Conservation (phyloP, 2,888 invertebrate genomes). For the Drosophila mulleri region DNA sequence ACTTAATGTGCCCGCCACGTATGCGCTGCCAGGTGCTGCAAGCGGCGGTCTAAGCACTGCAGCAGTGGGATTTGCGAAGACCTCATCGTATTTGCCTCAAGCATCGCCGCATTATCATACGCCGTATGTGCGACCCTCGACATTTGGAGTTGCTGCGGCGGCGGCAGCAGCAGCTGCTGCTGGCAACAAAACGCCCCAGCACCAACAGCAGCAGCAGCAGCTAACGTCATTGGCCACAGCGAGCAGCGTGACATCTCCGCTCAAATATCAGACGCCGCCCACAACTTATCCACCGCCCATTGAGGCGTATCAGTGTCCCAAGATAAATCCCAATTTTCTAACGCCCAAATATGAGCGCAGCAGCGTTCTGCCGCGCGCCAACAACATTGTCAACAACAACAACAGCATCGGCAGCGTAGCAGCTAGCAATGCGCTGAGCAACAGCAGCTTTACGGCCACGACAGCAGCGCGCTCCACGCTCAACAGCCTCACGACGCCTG, state of each 20-base stretch:
- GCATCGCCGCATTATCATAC: slow-evolving; percentile 82
- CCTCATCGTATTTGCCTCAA: slow-evolving; percentile 80
- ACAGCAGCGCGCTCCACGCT: slow-evolving; percentile 6
- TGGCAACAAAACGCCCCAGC: slow-evolving; percentile 63
- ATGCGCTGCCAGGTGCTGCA: slow-evolving; percentile 70
- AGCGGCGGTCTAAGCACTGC: slow-evolving; percentile 17
- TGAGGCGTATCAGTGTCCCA: slow-evolving; percentile 85
- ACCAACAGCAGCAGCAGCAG: slow-evolving; percentile 55
- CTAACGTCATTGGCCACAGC: slow-evolving; percentile 54
- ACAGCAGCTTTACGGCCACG: slow-evolving; percentile 8
- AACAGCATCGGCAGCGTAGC: not conserved
- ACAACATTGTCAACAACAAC: slow-evolving; percentile 44
- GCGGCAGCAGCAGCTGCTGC: slow-evolving; percentile 18
- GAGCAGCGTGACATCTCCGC: slow-evolving; percentile 66
- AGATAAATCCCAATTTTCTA: slow-evolving; percentile 84
- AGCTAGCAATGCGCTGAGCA: not conserved
- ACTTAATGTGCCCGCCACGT: slow-evolving; percentile 81
- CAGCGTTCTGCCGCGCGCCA: slow-evolving; percentile 76
- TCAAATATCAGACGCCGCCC: slow-evolving; percentile 83
- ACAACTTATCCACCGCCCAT: slow-evolving; percentile 84
- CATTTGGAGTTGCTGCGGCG: slow-evolving; percentile 61
- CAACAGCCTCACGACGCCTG: slow-evolving; percentile 20
- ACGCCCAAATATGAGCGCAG: slow-evolving; percentile 84
- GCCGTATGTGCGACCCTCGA: slow-evolving; percentile 76
- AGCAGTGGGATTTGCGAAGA: slow-evolving; percentile 64